Evolutionary conservation across 2,113 vertebrate genomes (phyloP).

Genomic region (Antigone vipio): DNA sequence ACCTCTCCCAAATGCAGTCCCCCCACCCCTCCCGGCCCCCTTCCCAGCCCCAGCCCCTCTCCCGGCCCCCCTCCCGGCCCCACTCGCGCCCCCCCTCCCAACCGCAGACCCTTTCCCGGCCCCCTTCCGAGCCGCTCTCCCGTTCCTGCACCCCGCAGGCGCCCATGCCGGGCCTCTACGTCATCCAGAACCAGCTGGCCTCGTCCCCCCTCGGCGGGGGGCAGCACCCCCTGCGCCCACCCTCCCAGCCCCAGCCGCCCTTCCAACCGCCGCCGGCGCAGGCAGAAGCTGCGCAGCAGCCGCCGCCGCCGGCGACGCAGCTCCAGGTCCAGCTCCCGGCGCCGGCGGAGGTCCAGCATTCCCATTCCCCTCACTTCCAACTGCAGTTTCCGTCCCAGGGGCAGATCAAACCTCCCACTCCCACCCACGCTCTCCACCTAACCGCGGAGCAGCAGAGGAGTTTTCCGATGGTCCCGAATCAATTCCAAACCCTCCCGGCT

Average conservation of each 20-base stretch:
- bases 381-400: constrained; percentile 75
- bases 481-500: constrained; percentile 81
- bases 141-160: constrained; percentile 81
- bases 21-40: constrained; percentile 74
- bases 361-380: constrained; percentile 69
- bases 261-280: constrained; percentile 13
- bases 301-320: background rate
- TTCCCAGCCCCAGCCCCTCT: constrained; percentile 76
- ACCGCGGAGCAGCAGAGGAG: constrained; percentile 82
- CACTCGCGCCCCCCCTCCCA: constrained; percentile 66
- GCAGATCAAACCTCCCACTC: constrained; percentile 74
- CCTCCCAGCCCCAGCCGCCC: constrained; percentile 70
- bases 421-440: constrained; percentile 73
- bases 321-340: constrained; percentile 14
- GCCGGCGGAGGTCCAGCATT: background rate
- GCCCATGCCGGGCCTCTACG: constrained; percentile 35
- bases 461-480: constrained; percentile 81
- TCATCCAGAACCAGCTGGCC: constrained; percentile 83
- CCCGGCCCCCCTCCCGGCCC: constrained; percentile 66
- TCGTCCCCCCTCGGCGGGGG: constrained; percentile 66
- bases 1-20: constrained; percentile 73
- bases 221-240: constrained; percentile 53
- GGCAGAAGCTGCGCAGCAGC: background rate
- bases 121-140: constrained; percentile 71
- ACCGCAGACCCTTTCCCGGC: constrained; percentile 59